A percentile compares a stretch with the other conserved stretches of the same genome.
phyloP scores from a whole-genome alignment of 1,140 invertebrate species.

The Halesus radiatus region DNA sequence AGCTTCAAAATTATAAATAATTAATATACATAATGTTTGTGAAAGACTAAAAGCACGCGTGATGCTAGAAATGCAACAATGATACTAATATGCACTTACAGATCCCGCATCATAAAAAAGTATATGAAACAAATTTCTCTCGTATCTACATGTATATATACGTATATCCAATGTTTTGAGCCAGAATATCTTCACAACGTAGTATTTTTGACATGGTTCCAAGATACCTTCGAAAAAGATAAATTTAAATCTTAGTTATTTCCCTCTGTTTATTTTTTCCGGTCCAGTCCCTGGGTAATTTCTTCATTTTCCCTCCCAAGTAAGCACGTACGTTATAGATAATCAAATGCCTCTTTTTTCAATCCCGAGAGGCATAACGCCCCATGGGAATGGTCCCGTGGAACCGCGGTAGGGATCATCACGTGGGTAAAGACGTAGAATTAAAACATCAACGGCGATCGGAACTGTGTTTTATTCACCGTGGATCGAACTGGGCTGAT shows the following conservation, averaged over 20 bases:
- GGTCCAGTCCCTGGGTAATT: neutral
- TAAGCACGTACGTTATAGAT: neutral
- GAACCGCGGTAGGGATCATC: neutral
- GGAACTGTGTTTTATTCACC: neutral
- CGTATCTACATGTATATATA: no score
- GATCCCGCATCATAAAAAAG: no score
- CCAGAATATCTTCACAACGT: neutral
- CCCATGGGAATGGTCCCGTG: neutral
- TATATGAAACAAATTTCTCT: no score
- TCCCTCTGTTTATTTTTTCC: neutral
- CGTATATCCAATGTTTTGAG: neutral
- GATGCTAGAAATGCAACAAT: no score
- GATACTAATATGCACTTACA: no score
- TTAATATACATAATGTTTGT: no score
- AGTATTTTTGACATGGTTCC: neutral
- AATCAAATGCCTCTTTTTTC: neutral
- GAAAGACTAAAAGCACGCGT: no score
- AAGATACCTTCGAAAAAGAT: neutral
- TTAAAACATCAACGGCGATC: conserved; percentile 29
- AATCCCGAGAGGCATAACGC: neutral
- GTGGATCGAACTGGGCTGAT: neutral
- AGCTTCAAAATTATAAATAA: no score
- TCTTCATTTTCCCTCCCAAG: neutral
- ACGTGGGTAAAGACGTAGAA: neutral
- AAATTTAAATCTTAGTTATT: neutral